These are phyloP conservation scores for Myoxocephalus aenaeus DNA, from an alignment of 2,797 vertebrate species.

Conservation along the genomic window DNA sequence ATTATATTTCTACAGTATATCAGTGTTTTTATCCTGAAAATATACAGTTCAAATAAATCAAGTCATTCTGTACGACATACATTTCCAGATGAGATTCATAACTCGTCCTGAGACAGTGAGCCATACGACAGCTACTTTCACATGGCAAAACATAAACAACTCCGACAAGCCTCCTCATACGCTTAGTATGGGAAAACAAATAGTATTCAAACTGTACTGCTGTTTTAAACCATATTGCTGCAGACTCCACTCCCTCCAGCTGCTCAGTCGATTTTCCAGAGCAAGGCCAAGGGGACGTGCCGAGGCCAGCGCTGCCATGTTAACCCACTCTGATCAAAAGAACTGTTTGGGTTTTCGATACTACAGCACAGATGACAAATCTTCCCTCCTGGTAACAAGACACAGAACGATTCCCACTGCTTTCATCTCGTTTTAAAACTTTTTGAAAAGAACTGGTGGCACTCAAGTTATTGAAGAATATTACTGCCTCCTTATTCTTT, in stretches of 20 bases:
- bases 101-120: not conserved
- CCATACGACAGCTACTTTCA: not conserved
- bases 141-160: conserved; percentile 3
- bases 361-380: conserved; percentile 40
- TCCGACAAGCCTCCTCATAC: not conserved
- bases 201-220: not conserved
- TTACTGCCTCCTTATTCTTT: not conserved
- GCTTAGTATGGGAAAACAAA: not conserved
- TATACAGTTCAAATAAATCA: not conserved
- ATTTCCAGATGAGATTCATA: not conserved
- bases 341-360: conserved; percentile 16
- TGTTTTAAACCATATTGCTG: conserved; percentile 14
- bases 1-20: not conserved
- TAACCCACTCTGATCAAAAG: conserved; percentile 50
- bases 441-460: not conserved
- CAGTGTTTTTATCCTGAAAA: not conserved
- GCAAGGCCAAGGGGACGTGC: conserved; percentile 27
- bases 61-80: not conserved
- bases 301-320: conserved; percentile 33
- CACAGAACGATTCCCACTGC: conserved; percentile 5
- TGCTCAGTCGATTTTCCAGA: conserved; percentile 21
- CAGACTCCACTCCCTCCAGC: conserved; percentile 13
- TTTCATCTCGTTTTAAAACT: not conserved
- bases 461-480: not conserved
- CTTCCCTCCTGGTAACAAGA: conserved; percentile 23